phyloP scores from a whole-genome alignment of 2,113 vertebrate species.

The Myotis yumanensis region DNA sequence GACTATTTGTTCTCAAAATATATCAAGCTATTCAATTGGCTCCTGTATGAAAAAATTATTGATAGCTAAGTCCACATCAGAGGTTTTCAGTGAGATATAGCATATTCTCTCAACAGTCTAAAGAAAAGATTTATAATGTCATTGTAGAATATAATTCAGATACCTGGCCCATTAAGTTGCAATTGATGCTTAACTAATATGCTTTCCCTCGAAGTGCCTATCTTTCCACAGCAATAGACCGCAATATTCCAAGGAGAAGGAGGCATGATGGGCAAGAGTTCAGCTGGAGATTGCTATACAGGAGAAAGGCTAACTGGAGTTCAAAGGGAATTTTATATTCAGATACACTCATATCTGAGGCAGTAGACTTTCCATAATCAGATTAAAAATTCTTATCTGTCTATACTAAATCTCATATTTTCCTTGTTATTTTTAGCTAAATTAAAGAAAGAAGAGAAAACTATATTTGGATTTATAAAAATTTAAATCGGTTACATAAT shows the following conservation, averaged over 20 bases:
- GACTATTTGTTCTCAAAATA: conserved; percentile 54
- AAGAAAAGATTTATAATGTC: conserved; percentile 74
- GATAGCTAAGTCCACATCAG: conserved; percentile 62
- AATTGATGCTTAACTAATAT: conserved; percentile 77
- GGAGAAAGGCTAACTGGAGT: conserved; percentile 49
- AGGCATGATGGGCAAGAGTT: conserved; percentile 18
- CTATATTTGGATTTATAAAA: neutral
- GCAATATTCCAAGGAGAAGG: conserved; percentile 41
- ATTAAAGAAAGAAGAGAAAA: conserved; percentile 27
- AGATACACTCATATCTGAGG: neutral
- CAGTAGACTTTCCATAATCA: conserved; percentile 2
- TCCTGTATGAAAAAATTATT: conserved; percentile 64
- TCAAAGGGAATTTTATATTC: conserved; percentile 45
- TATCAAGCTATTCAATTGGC: conserved; percentile 47
- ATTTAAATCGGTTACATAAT: neutral
- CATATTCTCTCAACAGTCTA: conserved; percentile 58
- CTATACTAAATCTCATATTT: neutral
- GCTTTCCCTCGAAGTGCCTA: conserved; percentile 60
- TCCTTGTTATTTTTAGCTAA: neutral
- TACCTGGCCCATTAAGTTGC: conserved; percentile 71
- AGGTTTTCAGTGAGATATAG: conserved; percentile 60
- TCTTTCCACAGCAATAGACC: conserved; percentile 38
- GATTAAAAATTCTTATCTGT: neutral
- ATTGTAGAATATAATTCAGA: conserved; percentile 73
- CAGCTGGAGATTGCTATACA: neutral